Evolutionary conservation across 1,140 invertebrate species (phyloP), one percentile per base, ranked within the genome.

Genomic region (Pseudobourletiella spinata): DNA sequence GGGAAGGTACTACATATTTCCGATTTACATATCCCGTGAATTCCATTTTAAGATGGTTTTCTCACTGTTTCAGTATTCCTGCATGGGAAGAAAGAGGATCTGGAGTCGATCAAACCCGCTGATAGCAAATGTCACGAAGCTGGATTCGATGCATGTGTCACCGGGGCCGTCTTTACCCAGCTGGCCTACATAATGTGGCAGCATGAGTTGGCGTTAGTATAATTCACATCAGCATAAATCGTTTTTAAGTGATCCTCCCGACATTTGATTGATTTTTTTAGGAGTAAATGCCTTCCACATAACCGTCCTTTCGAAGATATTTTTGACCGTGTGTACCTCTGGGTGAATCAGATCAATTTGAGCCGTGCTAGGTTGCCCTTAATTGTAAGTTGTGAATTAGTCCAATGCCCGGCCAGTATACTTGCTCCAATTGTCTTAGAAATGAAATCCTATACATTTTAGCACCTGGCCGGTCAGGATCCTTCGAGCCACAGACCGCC

Each of bases 71-170:
- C 28, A 51, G 48, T 14, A 8, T 25, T 51, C 11, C 6, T 3
- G 14, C 2, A 51, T 26, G 48, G 48, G n/a, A 51, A 25, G 24
- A 26, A 24, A n/a, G 22, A 52, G 30, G 50, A 59, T 20, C 76
- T 76, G 30, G 68, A 70, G 67, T n/a, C n/a, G n/a, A n/a, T n/a
- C n/a, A n/a, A n/a, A n/a, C n/a, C n/a, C n/a, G n/a, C n/a, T n/a
- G n/a, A n/a, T n/a, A n/a, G n/a, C 4, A 30, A 72, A 15, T 82
- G 80, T 66, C 87, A 89, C 70, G 80, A 86, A 72, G 86, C 87
- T 18, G 85, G 84, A 0, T 89, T 82, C 81, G 87, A 89, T 75
- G 82, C 86, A 0, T 87, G 79, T 72, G 83, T 81, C 69, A 78
- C 84, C 65, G 87, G 86, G 71, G 83, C 75, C 67, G 78, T 83